These are phyloP conservation scores for Amblyopsis rosae DNA, from an alignment of 2,113 vertebrate species.

Conservation along the genomic window DNA sequence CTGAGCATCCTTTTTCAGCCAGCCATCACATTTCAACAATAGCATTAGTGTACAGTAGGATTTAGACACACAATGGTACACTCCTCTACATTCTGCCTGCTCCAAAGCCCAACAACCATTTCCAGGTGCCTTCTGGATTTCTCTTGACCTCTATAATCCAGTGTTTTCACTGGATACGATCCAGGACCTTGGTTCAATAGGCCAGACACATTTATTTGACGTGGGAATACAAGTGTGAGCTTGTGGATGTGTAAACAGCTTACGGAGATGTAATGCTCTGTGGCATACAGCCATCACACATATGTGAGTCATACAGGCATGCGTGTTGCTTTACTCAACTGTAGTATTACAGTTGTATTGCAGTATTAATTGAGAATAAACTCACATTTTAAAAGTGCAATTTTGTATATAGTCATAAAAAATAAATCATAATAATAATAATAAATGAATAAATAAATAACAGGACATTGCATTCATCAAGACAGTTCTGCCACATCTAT, in stretches of 20 bases:
- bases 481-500: background rate
- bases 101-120: slow-evolving; percentile 23
- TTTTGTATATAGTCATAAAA: background rate
- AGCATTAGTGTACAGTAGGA: slow-evolving; percentile 43
- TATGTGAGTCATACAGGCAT: slow-evolving; percentile 42
- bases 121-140: slow-evolving; percentile 35
- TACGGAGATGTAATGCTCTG: slow-evolving; percentile 41
- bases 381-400: background rate
- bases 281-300: slow-evolving; percentile 36
- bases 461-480: background rate
- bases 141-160: slow-evolving; percentile 49
- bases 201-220: slow-evolving; percentile 60
- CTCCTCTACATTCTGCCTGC: slow-evolving; percentile 17
- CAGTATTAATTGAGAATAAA: slow-evolving; percentile 31
- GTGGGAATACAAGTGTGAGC: slow-evolving; percentile 38
- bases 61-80: slow-evolving; percentile 41
- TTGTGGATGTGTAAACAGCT: slow-evolving; percentile 53
- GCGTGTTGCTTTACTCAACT: background rate
- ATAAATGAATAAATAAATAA: background rate
- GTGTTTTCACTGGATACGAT: slow-evolving; percentile 41
- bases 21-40: slow-evolving; percentile 57
- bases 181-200: slow-evolving; percentile 45
- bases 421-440: background rate
- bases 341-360: background rate
- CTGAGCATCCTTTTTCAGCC: slow-evolving; percentile 59